Evolutionary conservation across 2,888 invertebrate species (phyloP).

Genomic region (Apeira syringaria): DNA sequence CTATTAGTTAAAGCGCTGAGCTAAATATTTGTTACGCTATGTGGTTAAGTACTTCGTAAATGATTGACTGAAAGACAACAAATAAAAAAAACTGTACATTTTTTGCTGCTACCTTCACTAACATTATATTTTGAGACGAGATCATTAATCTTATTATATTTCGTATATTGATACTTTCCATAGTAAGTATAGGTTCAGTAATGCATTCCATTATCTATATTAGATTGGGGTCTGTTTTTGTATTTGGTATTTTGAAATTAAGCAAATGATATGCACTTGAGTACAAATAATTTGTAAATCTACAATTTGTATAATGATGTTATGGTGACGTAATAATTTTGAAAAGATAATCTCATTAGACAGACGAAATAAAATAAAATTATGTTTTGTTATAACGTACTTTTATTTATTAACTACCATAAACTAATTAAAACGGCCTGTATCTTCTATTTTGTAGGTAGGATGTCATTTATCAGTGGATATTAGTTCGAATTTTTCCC

Average conservation of each 20-base stretch:
- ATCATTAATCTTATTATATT: not conserved
- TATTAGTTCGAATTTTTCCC: slow-evolving; percentile 36
- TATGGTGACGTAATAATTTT: slow-evolving; percentile 45
- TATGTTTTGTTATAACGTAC: slow-evolving; percentile 65
- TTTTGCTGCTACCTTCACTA: not conserved
- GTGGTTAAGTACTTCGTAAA: slow-evolving; percentile 1
- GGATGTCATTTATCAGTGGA: not conserved
- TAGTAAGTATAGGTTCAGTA: slow-evolving; percentile 5
- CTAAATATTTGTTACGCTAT: not conserved
- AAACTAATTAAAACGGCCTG: not conserved
- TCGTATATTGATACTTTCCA: too few relatives aligned
- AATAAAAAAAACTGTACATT: not conserved
- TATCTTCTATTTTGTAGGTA: not conserved
- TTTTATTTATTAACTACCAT: slow-evolving; percentile 41
- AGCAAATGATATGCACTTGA: slow-evolving; percentile 62
- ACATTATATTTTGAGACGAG: not conserved
- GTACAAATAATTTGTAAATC: slow-evolving; percentile 67
- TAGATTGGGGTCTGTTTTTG: slow-evolving; percentile 25
- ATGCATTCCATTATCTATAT: slow-evolving; percentile 13
- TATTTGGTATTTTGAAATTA: slow-evolving; percentile 38
- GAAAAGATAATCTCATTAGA: slow-evolving; percentile 56
- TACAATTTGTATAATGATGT: slow-evolving; percentile 43
- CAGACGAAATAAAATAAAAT: slow-evolving; percentile 66
- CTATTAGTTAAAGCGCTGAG: not conserved
- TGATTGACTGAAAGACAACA: not conserved